Base-by-base conservation (phyloP, 2,113 vertebrate species). In the Eptesicus fuscus region DNA sequence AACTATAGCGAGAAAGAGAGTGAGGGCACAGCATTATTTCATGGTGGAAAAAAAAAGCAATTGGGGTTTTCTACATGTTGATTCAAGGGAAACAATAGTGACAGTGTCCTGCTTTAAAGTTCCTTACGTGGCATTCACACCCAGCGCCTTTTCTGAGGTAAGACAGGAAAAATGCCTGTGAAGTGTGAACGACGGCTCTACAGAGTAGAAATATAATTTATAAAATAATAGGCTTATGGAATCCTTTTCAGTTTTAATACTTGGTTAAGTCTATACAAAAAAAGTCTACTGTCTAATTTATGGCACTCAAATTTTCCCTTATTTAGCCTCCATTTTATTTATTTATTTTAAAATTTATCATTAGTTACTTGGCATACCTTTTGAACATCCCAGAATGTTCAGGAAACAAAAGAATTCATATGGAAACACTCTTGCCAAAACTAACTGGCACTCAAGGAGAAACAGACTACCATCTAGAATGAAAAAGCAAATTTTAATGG, bases 301-400 rank as follows among this genome's bases (percentile, higher is more conserved):
- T 4, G 18, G 67, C 17, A 47, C 9, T 25, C 40, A 13, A 9
- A n/a, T 22, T 53, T 90, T 92, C 71, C 16, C 16, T 59, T 28
- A 67, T 30, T 84, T 93, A 44, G 20, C 9, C 20, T 93, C 49
- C 37, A 47, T 79, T 82, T 44, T 71, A 70, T 56, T 69, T 37
- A n/a, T 44, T 86, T 80, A 83, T 61, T 74, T 91, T 77, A 13
- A 17, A 93, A 23, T 74, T 70, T 16, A 13, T 35, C 25, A 44
- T 28, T 40, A 69, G 12, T 40, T 23, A 42, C 8, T 74, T 88
- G 28, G 32, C 61, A 59, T 47, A 71, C 4, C 10, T 90, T 88
- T 32, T 32, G 23, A 88, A 79, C 11, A 47, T 88, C 11, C 44
- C 65, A 91, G 76, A 76, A 84, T 53, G 28, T 80, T 71, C 22